These are phyloP conservation scores for Lepidotrigona ventralis DNA, from an alignment of 1,140 invertebrate genomes.

Conservation along the genomic window DNA sequence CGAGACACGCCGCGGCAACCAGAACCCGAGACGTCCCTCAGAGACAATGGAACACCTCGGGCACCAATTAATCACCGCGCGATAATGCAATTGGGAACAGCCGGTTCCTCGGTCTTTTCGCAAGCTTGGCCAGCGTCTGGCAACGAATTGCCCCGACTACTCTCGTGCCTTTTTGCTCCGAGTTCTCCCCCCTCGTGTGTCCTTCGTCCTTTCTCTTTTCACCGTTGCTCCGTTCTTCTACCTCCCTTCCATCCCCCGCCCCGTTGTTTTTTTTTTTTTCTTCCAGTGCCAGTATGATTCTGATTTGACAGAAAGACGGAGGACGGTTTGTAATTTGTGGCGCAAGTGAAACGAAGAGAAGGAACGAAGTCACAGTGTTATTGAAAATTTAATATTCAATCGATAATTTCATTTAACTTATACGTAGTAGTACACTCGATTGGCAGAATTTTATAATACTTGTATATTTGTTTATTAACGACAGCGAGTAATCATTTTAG, in stretches of 20 bases:
- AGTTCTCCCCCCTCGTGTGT: background rate
- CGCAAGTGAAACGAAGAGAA: background rate
- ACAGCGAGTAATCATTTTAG: no score
- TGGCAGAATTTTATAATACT: no score
- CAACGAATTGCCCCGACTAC: slow-evolving; percentile 10
- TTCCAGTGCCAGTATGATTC: background rate
- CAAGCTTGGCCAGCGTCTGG: slow-evolving; percentile 16
- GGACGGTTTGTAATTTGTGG: background rate
- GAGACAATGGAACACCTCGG: slow-evolving; percentile 47
- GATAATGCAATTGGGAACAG: slow-evolving; percentile 47
- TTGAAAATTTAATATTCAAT: background rate
- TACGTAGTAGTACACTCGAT: no score
- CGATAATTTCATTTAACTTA: background rate
- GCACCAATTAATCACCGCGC: slow-evolving; percentile 35
- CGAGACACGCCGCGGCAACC: slow-evolving; percentile 1
- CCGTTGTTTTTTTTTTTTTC: background rate
- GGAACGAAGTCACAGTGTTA: background rate
- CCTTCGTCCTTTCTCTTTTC: background rate
- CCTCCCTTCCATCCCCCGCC: background rate
- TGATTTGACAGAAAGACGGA: background rate
- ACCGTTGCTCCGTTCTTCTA: background rate
- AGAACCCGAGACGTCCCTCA: slow-evolving; percentile 44
- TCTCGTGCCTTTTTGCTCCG: background rate
- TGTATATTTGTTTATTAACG: no score
- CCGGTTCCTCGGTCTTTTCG: slow-evolving; percentile 4